Evolutionary conservation across 37 sponge, comb jelly and placozoan species (phyloP), one percentile per base, ranked within the genome.

Genomic region (Geodia barretti): DNA sequence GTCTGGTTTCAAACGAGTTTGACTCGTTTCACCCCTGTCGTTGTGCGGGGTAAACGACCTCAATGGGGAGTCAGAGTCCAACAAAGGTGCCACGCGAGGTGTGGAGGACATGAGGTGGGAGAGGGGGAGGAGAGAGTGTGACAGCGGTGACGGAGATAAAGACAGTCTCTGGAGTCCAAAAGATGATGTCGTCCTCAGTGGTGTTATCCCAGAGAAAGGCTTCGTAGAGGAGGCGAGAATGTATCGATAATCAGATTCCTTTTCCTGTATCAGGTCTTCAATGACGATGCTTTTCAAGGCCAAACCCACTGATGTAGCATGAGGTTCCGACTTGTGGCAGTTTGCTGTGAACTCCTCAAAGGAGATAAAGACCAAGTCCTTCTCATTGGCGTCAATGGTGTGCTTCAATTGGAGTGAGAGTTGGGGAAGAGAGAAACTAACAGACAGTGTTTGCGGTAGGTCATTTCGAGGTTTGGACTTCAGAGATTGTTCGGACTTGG

Each of bases 201-300:
- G 84, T 5, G 85, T 65, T 0, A 81, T 73, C 39, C 87, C 77
- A 8, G 70, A 72, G 72, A 92, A 77, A 23, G 89, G 85, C 65
- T 92, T 92, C 21, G 68, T 30, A 0, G 93, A 87, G 30, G 93
- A 91, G 8, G 92, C 79, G 20, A 95, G 77, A 29, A 95, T 76
- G 76, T 91, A 85, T 24, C 89, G 89, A 67, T 85, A 88, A 38
- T 83, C 76, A 3, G 95, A 90, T 61, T 94, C 88, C 38, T 88
- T 32, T 19, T 78, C 71, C 65, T 94, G 90, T 5, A 97, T 60
- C 40, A 94, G 77, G 79, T 97, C 97, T 40, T 94, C 87, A 60
- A 97, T 84, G 34, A 91, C 65, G 14, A 97, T 86, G 60, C 89
- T 89, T 60, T 87, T 84, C 26, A 97, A 86, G 8, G 84, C 59